A percentile compares a stretch with the other conserved stretches of the same genome.
Conservation (phyloP, 2,113 vertebrate species). For the Coturnix japonica region DNA sequence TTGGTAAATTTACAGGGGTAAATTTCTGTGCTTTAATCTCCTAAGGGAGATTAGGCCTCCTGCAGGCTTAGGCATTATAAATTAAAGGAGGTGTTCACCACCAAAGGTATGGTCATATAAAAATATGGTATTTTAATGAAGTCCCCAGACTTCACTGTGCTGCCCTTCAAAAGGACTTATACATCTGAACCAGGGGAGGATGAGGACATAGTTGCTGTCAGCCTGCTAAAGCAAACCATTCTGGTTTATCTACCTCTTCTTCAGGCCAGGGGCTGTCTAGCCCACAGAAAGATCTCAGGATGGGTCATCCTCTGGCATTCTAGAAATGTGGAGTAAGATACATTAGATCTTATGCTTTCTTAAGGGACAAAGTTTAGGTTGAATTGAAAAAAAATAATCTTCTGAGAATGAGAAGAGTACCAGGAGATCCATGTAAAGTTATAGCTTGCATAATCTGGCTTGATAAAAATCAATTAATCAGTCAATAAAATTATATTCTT, state of each 20-base stretch:
- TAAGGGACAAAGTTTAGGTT: not conserved
- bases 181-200: not conserved
- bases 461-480: not conserved
- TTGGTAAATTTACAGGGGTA: not conserved
- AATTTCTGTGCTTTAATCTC: not conserved
- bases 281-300: not conserved
- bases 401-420: not conserved
- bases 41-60: not conserved
- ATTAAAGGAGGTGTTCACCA: constrained; percentile 40
- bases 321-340: not conserved
- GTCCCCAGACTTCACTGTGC: not conserved
- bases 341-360: not conserved
- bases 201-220: no score
- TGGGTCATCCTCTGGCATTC: not conserved
- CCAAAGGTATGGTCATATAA: constrained; percentile 10
- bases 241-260: not conserved
- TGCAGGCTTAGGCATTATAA: not conserved
- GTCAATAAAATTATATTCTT: not conserved
- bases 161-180: not conserved
- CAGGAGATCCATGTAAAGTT: not conserved
- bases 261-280: not conserved
- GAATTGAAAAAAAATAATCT: not conserved
- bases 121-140: not conserved
- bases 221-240: not conserved
- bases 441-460: not conserved